Evolutionary conservation across 2,888 invertebrate species (phyloP), one percentile per base, ranked within the genome.

Genomic region (Cerceris rybyensis): DNA sequence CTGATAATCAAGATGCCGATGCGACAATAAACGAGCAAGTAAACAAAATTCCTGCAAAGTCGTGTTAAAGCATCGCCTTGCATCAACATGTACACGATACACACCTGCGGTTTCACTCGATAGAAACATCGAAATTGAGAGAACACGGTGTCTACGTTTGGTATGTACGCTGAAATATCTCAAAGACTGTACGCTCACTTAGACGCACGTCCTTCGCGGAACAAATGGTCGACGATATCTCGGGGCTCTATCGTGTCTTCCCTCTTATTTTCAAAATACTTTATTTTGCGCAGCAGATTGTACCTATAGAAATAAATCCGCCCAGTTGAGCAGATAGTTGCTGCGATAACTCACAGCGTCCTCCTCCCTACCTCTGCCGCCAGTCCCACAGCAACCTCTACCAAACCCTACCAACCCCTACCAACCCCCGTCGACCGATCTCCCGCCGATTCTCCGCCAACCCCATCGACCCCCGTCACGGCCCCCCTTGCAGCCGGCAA

Each of bases 221-320:
- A 86, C 79, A 85, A 87, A 87, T 83, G 82, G 77, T 63, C 61
- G 68, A 58, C 69, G 80, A 88, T 88, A 87, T 87, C 85, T 80
- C 80, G 54, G 64, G 78, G 76, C 73, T 83, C 78, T 70, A 83
- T 82, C 84, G 81, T 80, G 78, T 74, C 72, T 75, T 81, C 78
- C 81, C 84, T 76, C 87, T 86, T 88, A 86, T 88, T 88, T 89
- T 86, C 82, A 82, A 88, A 89, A 89, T 87, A 88, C 87, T 89
- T 88, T 89, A 90, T 90, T 90, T 89, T 80, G 86, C 85, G 85
- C 84, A 86, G 89, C 90, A 91, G 90, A 91, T 91, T 91, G 91
- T 89, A 90, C 89, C 90, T 89, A 89, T 90, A 88, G 90, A 90
- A 90, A 91, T 91, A 91, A 91, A 91, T 91, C 89, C 87, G 82